Evolutionary conservation across 2,113 vertebrate genomes (phyloP).

Genomic region (Dasyprocta punctata): DNA sequence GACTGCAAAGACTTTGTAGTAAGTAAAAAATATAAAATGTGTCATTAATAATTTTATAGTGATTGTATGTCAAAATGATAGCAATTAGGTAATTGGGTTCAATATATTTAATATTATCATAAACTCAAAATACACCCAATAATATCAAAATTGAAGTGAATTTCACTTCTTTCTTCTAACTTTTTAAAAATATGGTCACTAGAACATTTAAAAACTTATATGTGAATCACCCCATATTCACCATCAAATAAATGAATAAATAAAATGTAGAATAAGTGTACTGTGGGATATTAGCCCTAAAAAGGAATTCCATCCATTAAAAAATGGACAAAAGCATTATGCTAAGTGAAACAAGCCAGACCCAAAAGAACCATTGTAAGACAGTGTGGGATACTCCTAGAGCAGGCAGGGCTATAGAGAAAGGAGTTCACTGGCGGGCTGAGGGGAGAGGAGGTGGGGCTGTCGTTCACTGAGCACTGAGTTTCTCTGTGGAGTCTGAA

Average conservation of each 20-base stretch:
- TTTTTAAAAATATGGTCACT: neutral
- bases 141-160: neutral
- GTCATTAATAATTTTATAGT: neutral
- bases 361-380: neutral
- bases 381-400: neutral
- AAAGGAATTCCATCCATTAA: neutral
- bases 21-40: neutral
- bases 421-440: neutral
- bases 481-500: neutral
- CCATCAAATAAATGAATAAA: neutral
- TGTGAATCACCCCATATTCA: neutral
- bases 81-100: neutral
- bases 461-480: neutral
- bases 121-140: neutral
- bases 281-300: neutral
- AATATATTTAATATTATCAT: neutral
- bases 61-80: neutral
- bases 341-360: neutral
- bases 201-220: neutral
- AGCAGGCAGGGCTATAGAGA: neutral
- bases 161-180: neutral
- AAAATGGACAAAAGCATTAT: neutral
- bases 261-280: neutral
- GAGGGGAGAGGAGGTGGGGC: neutral
- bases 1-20: neutral